Base-by-base conservation (phyloP, 1,140 invertebrate species). In the Drosophila nannoptera region DNA sequence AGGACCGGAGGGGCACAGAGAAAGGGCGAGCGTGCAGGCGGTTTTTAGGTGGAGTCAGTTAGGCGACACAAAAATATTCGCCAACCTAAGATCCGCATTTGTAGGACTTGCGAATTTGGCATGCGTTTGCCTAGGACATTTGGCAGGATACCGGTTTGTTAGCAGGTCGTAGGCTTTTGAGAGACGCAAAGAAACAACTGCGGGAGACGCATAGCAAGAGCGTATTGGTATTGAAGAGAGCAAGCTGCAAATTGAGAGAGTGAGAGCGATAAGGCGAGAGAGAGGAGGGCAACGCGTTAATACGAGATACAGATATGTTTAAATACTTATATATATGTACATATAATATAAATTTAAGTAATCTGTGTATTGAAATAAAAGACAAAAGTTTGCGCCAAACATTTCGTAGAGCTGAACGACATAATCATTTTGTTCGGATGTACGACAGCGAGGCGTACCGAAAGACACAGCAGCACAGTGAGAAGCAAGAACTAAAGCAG, bases 101-200 rank as follows among this genome's bases (percentile, higher is more conserved):
- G 45, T 46, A 5, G 42, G 31, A 46, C 14, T 58, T 58, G 7
- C 1, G 29, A 56, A 45, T n/a, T 49, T 3, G 29, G 16, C 35
- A 14, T 4, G 12, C 29, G 22, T 31, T 65, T 40, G 36, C 71
- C 66, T 72, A 83, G 77, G 69, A 86, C 72, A 59, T 76, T 72
- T 55, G 61, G 8, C 76, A 83, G 80, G 80, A 83, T 83, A 83
- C 80, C 80, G 80, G 80, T 83, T 86, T 83, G 16, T n/a, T 12
- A 66, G 42, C 48, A 50, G 60, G n/a, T 55, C 46, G 43, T 56
- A 42, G 72, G 42, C 53, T 11, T 45, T 43, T 2, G 12, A 33
- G 50, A 35, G 58, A 72, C 22, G 22, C 22, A 22, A 22, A 22
- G 3, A 22, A 22, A 22, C 1, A 22, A 22, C 22, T 22, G 77